Conservation (phyloP, 2,797 vertebrate genomes). For the Catamblyrhynchus diadema region DNA sequence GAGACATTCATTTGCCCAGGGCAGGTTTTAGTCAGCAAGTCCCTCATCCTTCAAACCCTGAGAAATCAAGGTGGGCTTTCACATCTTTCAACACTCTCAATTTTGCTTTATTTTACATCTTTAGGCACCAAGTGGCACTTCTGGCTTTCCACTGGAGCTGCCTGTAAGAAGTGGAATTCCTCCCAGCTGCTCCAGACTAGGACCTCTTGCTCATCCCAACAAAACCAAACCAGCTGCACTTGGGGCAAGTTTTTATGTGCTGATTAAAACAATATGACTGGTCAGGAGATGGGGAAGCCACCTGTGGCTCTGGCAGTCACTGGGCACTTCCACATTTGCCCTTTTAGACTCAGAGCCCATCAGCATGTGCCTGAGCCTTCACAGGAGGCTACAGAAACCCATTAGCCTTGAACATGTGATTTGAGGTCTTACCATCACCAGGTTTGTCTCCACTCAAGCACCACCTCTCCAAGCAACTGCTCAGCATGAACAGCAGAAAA, state of each 20-base stretch:
- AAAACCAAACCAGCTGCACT: neutral
- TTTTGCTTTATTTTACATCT: neutral
- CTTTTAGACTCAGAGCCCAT: neutral
- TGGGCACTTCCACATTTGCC: neutral
- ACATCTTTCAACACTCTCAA: neutral
- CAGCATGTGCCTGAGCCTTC: neutral
- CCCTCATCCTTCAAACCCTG: neutral
- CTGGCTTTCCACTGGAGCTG: neutral
- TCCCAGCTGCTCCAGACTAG: neutral
- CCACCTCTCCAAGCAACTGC: neutral
- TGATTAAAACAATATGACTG: neutral
- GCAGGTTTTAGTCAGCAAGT: neutral
- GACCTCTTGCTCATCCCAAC: neutral
- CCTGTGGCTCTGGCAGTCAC: neutral
- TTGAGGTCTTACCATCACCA: neutral
- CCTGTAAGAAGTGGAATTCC: neutral
- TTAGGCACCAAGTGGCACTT: neutral
- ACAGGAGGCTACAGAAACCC: neutral
- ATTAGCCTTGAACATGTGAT: neutral
- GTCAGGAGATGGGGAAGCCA: neutral
- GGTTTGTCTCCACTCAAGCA: neutral
- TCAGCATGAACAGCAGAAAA: neutral
- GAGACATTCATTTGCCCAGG: neutral
- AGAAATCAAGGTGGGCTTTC: neutral
- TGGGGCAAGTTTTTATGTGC: neutral